phyloP scores from a whole-genome alignment of 2,113 vertebrate genomes.

The Thomomys bottae region DNA sequence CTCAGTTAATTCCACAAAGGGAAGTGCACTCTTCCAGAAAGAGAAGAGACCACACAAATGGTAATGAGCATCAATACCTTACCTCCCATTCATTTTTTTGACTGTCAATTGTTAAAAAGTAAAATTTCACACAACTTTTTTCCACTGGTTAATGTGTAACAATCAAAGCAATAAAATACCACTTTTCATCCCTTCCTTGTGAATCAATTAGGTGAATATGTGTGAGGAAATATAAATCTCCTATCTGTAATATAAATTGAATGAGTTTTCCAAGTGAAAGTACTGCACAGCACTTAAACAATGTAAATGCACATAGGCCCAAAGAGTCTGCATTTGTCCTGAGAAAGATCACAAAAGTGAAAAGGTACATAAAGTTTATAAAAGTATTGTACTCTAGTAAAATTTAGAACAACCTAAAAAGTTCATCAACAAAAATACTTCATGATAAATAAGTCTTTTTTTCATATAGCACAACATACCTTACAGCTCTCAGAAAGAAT shows the following conservation, averaged over 20 bases:
- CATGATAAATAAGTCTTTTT: background rate
- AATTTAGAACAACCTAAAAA: constrained; percentile 32
- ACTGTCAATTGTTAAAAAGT: constrained; percentile 15
- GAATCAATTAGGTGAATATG: background rate
- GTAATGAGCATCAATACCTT: background rate
- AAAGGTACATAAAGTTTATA: background rate
- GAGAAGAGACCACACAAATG: background rate
- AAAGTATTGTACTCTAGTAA: background rate
- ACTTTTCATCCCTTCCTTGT: background rate
- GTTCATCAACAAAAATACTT: background rate
- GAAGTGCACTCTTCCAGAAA: constrained; percentile 54
- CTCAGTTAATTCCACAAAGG: constrained; percentile 22
- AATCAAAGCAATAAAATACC: background rate
- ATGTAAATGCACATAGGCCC: background rate
- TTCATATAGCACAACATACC: background rate
- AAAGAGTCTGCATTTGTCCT: background rate
- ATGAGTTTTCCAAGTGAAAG: background rate
- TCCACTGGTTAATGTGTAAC: constrained; percentile 4
- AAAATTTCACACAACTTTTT: background rate
- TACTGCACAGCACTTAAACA: background rate
- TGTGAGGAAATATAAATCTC: background rate
- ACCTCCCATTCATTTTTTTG: background rate
- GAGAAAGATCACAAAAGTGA: background rate
- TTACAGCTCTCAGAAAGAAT: background rate
- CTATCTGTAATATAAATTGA: background rate